Evolutionary conservation across 2,888 invertebrate species (phyloP).

Genomic region (Alsophila aescularia): DNA sequence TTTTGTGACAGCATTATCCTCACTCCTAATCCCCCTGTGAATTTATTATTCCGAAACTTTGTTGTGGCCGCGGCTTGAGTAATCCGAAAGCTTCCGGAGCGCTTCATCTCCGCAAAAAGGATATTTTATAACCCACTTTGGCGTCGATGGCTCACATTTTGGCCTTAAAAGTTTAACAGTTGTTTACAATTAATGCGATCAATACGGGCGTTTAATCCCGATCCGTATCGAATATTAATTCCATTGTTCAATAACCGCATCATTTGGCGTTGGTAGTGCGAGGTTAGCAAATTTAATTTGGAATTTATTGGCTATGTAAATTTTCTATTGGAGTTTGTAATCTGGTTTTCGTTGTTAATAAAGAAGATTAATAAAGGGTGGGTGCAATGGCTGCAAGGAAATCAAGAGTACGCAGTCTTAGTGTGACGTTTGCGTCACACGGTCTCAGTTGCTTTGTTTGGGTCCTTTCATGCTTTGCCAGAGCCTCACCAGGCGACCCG

Average conservation of each 20-base stretch:
- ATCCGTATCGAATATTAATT: conserved; percentile 26
- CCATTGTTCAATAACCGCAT: conserved; percentile 29
- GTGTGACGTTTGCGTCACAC: conserved; percentile 58
- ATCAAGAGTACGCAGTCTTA: conserved; percentile 43
- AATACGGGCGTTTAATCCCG: conserved; percentile 27
- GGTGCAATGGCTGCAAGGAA: conserved; percentile 21
- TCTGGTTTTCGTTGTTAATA: conserved; percentile 38
- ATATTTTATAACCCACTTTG: conserved; percentile 32
- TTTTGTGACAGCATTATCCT: conserved; percentile 69
- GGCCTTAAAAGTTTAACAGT: conserved; percentile 28
- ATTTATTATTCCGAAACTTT: conserved; percentile 73
- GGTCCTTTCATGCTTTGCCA: conserved; percentile 65
- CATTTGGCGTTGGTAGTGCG: conserved; percentile 23
- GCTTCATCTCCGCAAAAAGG: conserved; percentile 30
- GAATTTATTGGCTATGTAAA: conserved; percentile 36
- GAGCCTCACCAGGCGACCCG: conserved; percentile 63
- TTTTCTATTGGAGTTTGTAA: conserved; percentile 43
- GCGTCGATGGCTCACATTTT: conserved; percentile 33
- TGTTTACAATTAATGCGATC: conserved; percentile 32
- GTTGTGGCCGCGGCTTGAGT: conserved; percentile 66
- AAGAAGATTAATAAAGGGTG: conserved; percentile 27
- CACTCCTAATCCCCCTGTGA: conserved; percentile 69
- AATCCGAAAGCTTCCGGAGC: conserved; percentile 58
- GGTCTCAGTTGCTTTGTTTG: conserved; percentile 65
- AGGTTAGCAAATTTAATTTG: conserved; percentile 30